Conservation (phyloP, 2,113 vertebrate genomes). For the Chloropsis hardwickii region DNA sequence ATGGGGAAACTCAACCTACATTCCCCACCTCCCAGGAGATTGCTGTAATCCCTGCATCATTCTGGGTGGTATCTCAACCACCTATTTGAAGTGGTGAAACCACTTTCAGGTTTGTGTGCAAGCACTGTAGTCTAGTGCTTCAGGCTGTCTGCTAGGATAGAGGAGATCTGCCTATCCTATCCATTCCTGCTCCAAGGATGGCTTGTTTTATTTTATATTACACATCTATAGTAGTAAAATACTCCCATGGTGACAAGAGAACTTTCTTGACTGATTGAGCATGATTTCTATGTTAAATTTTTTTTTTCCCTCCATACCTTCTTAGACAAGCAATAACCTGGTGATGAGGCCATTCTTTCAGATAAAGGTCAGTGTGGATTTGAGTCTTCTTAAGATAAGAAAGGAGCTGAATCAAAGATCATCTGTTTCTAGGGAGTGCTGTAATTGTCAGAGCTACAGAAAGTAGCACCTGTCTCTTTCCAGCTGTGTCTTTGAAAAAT, state of each 20-base stretch:
- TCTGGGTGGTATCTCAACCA: conserved; percentile 27
- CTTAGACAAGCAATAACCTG: neutral
- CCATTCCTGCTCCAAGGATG: neutral
- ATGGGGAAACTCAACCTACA: neutral
- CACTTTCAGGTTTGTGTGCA: neutral
- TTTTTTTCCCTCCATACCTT: neutral
- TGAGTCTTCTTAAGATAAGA: neutral
- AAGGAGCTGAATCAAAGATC: neutral
- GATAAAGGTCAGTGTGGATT: neutral
- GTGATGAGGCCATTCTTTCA: neutral
- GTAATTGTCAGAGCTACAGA: neutral
- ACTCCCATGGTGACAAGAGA: neutral
- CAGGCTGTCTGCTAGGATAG: neutral
- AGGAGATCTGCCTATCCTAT: neutral
- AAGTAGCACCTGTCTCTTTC: neutral
- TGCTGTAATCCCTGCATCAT: neutral
- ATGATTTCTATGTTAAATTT: neutral
- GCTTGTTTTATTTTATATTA: neutral
- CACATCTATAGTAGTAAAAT: neutral
- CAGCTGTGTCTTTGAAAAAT: neutral
- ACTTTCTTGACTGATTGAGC: neutral
- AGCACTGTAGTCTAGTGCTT: conserved; percentile 4
- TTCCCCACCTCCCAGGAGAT: conserved; percentile 17
- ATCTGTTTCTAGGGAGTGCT: neutral
- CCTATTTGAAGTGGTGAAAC: conserved; percentile 37